Evolutionary conservation across 1,140 invertebrate genomes (phyloP).

Genomic region (Dufourea novaeangliae): DNA sequence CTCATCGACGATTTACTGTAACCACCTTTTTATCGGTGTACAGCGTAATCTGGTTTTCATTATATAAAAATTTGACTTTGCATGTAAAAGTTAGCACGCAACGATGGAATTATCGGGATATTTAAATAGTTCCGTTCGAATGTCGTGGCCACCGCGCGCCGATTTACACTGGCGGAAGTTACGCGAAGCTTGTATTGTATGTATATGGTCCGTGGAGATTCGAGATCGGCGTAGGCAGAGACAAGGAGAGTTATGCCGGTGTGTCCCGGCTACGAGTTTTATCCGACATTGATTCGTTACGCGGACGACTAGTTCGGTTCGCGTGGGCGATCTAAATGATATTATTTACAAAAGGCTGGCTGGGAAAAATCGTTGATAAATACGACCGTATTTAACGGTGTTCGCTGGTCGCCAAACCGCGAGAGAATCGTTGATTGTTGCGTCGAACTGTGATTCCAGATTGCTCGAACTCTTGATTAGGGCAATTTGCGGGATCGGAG

Average conservation of each 20-base stretch:
- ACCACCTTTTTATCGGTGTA: too few relatives aligned
- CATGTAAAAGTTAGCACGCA: too few relatives aligned
- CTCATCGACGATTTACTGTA: too few relatives aligned
- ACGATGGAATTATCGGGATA: too few relatives aligned
- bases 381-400: background rate
- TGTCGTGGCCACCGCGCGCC: too few relatives aligned
- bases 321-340: constrained; percentile 5
- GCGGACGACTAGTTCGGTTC: background rate
- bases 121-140: too few relatives aligned
- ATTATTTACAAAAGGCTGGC: background rate
- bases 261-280: background rate
- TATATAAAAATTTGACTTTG: too few relatives aligned
- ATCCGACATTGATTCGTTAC: constrained; percentile 31
- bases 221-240: constrained; percentile 61
- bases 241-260: background rate
- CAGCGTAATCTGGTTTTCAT: too few relatives aligned
- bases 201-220: constrained; percentile 48
- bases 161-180: constrained; percentile 53
- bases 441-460: background rate
- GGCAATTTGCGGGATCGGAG: background rate
- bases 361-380: background rate
- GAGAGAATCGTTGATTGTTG: background rate
- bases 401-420: background rate
- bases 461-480: background rate
- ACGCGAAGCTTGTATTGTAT: constrained; percentile 30